A percentile compares a stretch with the other conserved stretches of the same genome.
phyloP scores from a whole-genome alignment of 2,797 vertebrate species.

The Amphiprion clarkii region DNA sequence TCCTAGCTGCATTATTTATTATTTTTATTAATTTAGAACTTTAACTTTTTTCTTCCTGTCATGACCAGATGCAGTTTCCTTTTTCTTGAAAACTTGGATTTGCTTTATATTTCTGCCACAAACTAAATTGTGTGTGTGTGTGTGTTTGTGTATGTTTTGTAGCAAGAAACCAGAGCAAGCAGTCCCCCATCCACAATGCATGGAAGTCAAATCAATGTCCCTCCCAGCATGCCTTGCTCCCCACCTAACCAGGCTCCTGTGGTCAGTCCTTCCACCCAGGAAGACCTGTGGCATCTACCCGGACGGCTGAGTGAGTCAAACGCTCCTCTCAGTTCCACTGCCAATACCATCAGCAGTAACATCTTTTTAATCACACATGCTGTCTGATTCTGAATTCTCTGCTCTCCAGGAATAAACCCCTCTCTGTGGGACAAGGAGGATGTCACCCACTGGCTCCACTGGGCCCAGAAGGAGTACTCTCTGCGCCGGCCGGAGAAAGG shows the following conservation, averaged over 20 bases:
- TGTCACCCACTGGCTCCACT: conserved; percentile 91
- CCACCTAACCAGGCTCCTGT: conserved; percentile 39
- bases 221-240: conserved; percentile 23
- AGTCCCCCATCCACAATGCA: conserved; percentile 22
- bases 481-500: conserved; percentile 81
- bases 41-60: not conserved
- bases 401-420: conserved; percentile 90
- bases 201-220: conserved; percentile 17
- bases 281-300: conserved; percentile 87
- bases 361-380: not conserved
- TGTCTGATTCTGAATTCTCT: not conserved
- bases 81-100: not conserved
- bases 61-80: not conserved
- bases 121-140: not conserved
- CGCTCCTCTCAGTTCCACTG: not conserved
- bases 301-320: conserved; percentile 88
- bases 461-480: conserved; percentile 92
- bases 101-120: not conserved
- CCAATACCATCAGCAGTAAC: not conserved
- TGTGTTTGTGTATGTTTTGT: conserved; percentile 35
- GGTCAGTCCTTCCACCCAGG: conserved; percentile 52
- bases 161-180: conserved; percentile 58
- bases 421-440: conserved; percentile 94
- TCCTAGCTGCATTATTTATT: not conserved
- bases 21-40: not conserved